phyloP scores from a whole-genome alignment of 2,113 vertebrate genomes.

The Ranitomeya variabilis region DNA sequence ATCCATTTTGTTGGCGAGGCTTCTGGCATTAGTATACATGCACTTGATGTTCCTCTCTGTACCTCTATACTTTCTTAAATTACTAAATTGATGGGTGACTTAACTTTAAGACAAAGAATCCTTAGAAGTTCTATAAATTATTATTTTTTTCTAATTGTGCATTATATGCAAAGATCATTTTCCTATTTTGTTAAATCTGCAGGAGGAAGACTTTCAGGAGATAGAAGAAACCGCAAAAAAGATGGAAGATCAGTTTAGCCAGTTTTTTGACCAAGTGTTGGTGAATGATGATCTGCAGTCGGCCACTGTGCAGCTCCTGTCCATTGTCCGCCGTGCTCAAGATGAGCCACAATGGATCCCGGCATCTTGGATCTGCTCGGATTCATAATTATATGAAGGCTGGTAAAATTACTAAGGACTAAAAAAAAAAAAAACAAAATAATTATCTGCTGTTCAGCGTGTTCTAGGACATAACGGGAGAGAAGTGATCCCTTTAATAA shows the following conservation, averaged over 20 bases:
- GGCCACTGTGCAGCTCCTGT: conserved; percentile 79
- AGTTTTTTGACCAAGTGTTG: conserved; percentile 90
- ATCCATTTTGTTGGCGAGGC: too few relatives aligned
- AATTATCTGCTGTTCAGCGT: neutral
- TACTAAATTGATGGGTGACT: too few relatives aligned
- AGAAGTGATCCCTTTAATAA: too few relatives aligned
- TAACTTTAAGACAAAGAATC: too few relatives aligned
- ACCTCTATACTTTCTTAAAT: too few relatives aligned
- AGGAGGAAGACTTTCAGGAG: conserved; percentile 94
- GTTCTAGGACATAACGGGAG: too few relatives aligned
- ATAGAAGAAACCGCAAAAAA: conserved; percentile 84
- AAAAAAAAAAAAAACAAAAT: too few relatives aligned
- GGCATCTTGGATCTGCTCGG: conserved; percentile 83
- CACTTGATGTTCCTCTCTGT: too few relatives aligned
- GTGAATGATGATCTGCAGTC: conserved; percentile 86
- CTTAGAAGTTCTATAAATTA: too few relatives aligned
- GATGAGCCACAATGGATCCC: conserved; percentile 93
- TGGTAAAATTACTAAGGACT: too few relatives aligned
- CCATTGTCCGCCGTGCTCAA: conserved; percentile 78
- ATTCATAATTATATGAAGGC: conserved; percentile 64
- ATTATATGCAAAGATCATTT: neutral
- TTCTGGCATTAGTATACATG: too few relatives aligned
- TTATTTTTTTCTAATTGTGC: neutral
- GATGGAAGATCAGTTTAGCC: conserved; percentile 85
- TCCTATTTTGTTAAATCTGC: neutral